These are phyloP conservation scores for Crenichthys baileyi DNA, from an alignment of 2,797 vertebrate species.

Conservation along the genomic window DNA sequence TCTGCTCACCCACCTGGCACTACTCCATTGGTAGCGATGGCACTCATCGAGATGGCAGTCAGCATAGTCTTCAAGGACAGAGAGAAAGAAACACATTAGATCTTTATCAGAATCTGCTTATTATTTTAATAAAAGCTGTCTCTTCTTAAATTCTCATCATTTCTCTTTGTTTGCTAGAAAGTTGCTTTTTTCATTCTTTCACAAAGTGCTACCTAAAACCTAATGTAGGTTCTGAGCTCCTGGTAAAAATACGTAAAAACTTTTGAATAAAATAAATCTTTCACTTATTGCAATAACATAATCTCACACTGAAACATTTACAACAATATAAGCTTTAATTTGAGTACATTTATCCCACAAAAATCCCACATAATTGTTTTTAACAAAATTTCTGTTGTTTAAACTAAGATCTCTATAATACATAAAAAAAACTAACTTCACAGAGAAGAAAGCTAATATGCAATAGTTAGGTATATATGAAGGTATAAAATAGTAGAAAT, in stretches of 20 bases:
- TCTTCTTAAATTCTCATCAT: background rate
- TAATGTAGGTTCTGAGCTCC: background rate
- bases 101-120: conserved; percentile 14
- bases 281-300: background rate
- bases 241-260: background rate
- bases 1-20: conserved; percentile 92
- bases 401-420: background rate
- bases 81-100: conserved; percentile 18
- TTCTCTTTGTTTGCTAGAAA: too few species aligned
- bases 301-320: background rate
- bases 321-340: background rate
- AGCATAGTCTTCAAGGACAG: conserved; percentile 90
- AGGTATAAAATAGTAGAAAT: too few species aligned
- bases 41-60: conserved; percentile 99
- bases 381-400: too few species aligned
- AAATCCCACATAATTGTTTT: too few species aligned
- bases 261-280: background rate
- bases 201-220: background rate
- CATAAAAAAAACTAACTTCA: background rate
- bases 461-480: background rate
- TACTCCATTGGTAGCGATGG: conserved; percentile 98
- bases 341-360: background rate
- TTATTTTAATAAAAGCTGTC: background rate
- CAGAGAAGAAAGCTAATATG: background rate
- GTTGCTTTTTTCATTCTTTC: background rate